phyloP scores from a whole-genome alignment of 1,140 invertebrate species.

The Gonioctena quinquepunctata region DNA sequence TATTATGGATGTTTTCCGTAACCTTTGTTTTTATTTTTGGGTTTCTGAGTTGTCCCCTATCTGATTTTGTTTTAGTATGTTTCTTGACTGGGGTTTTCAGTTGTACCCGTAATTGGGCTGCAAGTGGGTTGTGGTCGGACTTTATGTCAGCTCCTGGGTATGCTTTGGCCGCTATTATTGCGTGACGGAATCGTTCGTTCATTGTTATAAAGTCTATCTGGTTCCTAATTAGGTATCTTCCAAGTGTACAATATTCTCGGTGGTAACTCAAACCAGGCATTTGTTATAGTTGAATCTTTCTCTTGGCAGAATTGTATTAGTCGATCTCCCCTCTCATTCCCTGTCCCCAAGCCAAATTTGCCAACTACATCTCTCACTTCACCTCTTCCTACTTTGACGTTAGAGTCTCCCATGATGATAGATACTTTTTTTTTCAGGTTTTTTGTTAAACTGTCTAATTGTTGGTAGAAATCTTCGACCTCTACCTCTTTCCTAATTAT shows the following conservation, averaged over 20 bases:
- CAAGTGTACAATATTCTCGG: constrained; percentile 49
- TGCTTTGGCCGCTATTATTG: not conserved
- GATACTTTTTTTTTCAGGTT: constrained; percentile 33
- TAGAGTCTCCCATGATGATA: constrained; percentile 41
- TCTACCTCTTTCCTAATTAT: constrained; percentile 20
- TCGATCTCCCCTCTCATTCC: constrained; percentile 46
- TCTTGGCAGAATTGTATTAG: constrained; percentile 47
- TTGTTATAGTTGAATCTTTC: constrained; percentile 39
- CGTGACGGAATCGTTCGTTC: not conserved
- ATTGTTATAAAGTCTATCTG: constrained; percentile 47
- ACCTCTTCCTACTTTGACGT: constrained; percentile 36
- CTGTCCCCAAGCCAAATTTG: constrained; percentile 36
- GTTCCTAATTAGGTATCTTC: constrained; percentile 50
- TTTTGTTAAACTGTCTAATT: constrained; percentile 28
- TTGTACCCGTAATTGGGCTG: too few species aligned
- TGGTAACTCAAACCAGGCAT: constrained; percentile 47
- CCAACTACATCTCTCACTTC: not conserved
- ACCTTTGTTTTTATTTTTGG: not conserved
- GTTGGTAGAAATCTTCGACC: constrained; percentile 37
- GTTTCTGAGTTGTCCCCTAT: not conserved
- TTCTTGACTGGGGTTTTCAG: not conserved
- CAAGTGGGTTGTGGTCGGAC: not conserved
- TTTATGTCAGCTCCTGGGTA: not conserved
- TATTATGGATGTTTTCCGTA: not conserved
- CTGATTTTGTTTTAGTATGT: too few species aligned